Evolutionary conservation across 2,888 invertebrate species (phyloP).

Genomic region (Chrysina gloriosa): DNA sequence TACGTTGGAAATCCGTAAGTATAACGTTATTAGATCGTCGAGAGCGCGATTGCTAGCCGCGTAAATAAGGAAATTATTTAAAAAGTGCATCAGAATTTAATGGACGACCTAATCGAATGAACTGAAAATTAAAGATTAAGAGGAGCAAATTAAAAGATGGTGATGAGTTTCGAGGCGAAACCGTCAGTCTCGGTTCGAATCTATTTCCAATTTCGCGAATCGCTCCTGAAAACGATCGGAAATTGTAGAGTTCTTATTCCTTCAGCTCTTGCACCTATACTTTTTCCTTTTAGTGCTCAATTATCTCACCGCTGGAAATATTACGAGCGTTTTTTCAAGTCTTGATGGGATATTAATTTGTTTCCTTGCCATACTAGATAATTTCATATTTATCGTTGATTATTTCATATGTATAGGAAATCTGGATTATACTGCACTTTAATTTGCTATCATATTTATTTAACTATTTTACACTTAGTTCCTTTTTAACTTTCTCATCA

Average conservation of each 20-base stretch:
- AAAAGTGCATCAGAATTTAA: conserved; percentile 43
- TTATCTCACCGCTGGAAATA: too few species aligned
- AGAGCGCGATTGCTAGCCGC: not conserved
- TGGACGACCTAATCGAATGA: conserved; percentile 51
- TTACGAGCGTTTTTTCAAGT: not conserved
- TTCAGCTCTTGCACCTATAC: not conserved
- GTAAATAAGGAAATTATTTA: conserved; percentile 33
- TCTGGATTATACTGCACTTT: too few species aligned
- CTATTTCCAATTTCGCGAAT: conserved; percentile 59
- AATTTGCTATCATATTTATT: too few species aligned
- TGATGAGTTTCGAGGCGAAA: conserved; percentile 53
- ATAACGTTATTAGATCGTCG: conserved; percentile 9
- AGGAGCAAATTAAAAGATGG: conserved; percentile 55
- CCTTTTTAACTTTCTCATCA: too few species aligned
- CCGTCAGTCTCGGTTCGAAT: conserved; percentile 47
- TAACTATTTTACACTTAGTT: too few species aligned
- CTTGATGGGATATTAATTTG: too few species aligned
- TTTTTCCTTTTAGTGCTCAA: conserved; percentile 12
- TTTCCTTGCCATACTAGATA: too few species aligned
- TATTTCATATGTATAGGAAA: too few species aligned
- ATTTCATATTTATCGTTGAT: too few species aligned
- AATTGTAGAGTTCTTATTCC: conserved; percentile 58
- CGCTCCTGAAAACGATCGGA: conserved; percentile 61
- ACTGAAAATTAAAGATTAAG: conserved; percentile 53
- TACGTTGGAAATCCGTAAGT: conserved; percentile 10